These are phyloP conservation scores for Agonopterix alstromeriana DNA, from an alignment of 2,888 invertebrate species.

Conservation along the genomic window DNA sequence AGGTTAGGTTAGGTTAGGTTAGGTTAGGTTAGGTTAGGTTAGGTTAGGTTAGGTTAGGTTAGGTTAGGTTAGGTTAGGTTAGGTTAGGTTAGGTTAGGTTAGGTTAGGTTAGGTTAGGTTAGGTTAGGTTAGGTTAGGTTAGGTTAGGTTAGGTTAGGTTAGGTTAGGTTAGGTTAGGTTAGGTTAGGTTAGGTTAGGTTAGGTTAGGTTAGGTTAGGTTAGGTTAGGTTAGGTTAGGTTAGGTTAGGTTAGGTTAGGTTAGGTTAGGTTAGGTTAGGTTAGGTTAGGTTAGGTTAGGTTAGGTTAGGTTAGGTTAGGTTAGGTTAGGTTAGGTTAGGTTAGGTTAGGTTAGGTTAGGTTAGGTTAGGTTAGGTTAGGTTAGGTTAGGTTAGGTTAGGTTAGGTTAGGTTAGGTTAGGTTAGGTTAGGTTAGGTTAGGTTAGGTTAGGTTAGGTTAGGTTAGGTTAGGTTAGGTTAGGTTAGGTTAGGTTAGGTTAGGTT, in stretches of 20 bases:
- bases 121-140: conserved; percentile 15
- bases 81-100: conserved; percentile 10
- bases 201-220: conserved; percentile 14
- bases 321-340: conserved; percentile 14
- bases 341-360: conserved; percentile 17
- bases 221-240: conserved; percentile 13
- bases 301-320: conserved; percentile 12
- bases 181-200: conserved; percentile 16
- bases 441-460: conserved; percentile 7
- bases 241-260: conserved; percentile 10
- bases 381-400: conserved; percentile 9
- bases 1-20: conserved; percentile 8
- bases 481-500: conserved; percentile 10
- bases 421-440: too few species aligned
- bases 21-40: conserved; percentile 11
- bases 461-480: conserved; percentile 7
- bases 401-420: neutral
- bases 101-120: conserved; percentile 14
- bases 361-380: conserved; percentile 18
- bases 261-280: conserved; percentile 10
- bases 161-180: conserved; percentile 19
- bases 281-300: conserved; percentile 10
- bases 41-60: conserved; percentile 11
- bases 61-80: conserved; percentile 10
- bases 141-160: conserved; percentile 18